Base-by-base conservation (phyloP, 2,113 vertebrate species). In the Cygnus atratus region DNA sequence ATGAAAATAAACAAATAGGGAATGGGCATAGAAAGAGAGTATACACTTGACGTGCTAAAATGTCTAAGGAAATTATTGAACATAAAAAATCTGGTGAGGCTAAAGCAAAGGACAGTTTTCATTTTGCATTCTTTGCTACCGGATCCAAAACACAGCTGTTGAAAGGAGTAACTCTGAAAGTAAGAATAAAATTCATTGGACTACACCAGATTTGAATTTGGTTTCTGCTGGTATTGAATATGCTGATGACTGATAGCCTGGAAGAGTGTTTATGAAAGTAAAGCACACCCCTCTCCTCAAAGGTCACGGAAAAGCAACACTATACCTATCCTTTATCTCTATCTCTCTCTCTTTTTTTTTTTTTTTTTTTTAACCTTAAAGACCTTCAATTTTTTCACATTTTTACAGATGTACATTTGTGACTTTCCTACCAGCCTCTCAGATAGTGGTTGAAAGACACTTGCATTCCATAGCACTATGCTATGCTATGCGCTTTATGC, bases 1-100 rank as follows among this genome's bases (percentile, higher is more conserved):
- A 4, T 87, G 52, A 67, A 93, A 88, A 88, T 21, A 94, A 93
- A 84, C 28, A 92, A 84, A 77, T 25, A 37, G 22, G 17, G 66
- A 90, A 55, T 3, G 0, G 84, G 57, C 52, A 81, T 11, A 65
- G 33, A 73, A 65, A 83, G 74, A 33, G 55, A 92, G 9, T 14
- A 33, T 77, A 41, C 19, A 50, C 31, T 84, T 86, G 41, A 48
- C 28, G 71, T 81, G 18, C n/a, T 90, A 67, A 93, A 73, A 67
- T 50, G n/a, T 76, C 37, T 52, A 29, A 81, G 35, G 46, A 92
- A 94, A 80, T 50, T 81, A 73, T 52, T 9, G 19, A 81, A 59
- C 24, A 46, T 41, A 43, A 78, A 91, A 26, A 24, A 29, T 5
- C 39, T 13, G 31, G 18, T 16, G 33, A 91, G 31, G 57, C 43